Evolutionary conservation across 2,797 vertebrate species (phyloP), one percentile per base, ranked within the genome.

Genomic region (Erethizon dorsatum): DNA sequence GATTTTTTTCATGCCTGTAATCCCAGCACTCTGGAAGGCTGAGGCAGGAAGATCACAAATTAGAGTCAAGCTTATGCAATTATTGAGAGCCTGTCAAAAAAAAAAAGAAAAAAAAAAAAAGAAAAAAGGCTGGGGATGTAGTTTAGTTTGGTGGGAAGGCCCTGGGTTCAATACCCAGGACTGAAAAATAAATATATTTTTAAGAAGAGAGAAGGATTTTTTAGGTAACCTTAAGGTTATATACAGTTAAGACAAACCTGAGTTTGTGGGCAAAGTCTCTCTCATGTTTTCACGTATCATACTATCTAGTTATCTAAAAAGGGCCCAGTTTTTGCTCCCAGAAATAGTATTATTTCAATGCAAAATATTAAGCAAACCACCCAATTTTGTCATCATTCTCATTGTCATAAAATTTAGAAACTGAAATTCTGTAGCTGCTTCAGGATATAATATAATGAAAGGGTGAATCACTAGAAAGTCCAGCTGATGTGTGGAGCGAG

Each of bases 171-270:
- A 79, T 8, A 8, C 28, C 50, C 50, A 79, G 77, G 28, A 11
- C 17, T 54, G 45, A 50, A 79, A 54, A 54, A 47, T 45, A 45
- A 73, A 56, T 17, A 94, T 52, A 28, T 50, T 3, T 22, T 65
- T 80, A 28, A 45, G 45, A 52, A 50, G 41, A 96, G 92, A 96
- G 89, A 97, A 90, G 85, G 90, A 94, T 79, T 97, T 96, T 93
- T 91, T 88, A 91, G 88, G 94, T 95, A 95, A 95, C 26, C 37
- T 71, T 86, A 94, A 86, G 31, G 8, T 47, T 31, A 61, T 31
- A 28, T 1, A 83, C 13, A 84, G 71, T 89, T 67, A 82, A 82
- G 59, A 28, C 11, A 71, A 14, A 73, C 22, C 12, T 85, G 71
- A 89, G 28, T 85, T 95, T 93, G 69, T 90, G 26, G 65, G 54